phyloP scores from a whole-genome alignment of 2,113 vertebrate species.

The Dasyprocta punctata region DNA sequence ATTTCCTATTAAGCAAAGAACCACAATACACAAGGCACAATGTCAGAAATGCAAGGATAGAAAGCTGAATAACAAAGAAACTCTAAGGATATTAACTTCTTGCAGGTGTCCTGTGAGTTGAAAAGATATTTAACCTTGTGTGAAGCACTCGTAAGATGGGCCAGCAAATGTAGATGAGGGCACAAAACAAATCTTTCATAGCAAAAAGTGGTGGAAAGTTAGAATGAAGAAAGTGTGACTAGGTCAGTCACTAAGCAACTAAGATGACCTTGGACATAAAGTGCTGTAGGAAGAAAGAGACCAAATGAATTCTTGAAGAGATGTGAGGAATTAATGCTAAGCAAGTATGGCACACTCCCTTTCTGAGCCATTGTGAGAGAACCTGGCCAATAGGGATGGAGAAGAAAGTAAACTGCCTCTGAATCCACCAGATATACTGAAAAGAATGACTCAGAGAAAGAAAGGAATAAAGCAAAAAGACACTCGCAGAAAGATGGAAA shows the following conservation, averaged over 20 bases:
- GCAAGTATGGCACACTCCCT: neutral
- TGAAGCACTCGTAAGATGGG: neutral
- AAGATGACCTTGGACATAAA: neutral
- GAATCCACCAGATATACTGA: neutral
- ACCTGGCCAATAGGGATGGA: neutral
- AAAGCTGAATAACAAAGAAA: neutral
- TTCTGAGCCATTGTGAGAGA: neutral
- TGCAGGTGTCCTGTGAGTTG: neutral
- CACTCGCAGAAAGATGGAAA: neutral
- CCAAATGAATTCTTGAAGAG: neutral
- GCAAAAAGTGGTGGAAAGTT: neutral
- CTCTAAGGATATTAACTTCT: neutral
- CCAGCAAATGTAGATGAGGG: neutral
- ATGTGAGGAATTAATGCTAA: neutral
- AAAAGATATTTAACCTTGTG: neutral
- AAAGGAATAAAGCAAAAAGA: neutral
- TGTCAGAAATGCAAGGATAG: neutral
- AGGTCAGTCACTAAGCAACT: neutral
- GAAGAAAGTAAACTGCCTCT: neutral
- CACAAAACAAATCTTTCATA: neutral
- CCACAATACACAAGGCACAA: neutral
- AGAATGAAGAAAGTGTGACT: neutral
- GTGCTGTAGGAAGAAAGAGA: neutral
- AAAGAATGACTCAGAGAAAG: neutral
- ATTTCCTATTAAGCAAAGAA: neutral